Percentiles rank a stretch among this genome's conserved stretches.
Conservation (phyloP, 2,888 invertebrate species). For the Falcaria lacertinaria region DNA sequence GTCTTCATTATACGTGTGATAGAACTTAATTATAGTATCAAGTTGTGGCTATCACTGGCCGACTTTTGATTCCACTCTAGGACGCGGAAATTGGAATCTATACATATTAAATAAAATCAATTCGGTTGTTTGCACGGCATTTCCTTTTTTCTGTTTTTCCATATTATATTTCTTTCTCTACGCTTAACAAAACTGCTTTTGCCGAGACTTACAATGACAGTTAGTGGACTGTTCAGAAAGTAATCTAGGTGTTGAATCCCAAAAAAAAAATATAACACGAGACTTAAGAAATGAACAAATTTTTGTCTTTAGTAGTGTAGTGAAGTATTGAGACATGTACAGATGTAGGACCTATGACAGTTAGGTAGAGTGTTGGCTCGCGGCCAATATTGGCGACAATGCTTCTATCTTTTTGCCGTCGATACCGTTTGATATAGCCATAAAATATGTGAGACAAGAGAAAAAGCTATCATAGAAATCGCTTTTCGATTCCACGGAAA, state of each 20-base stretch:
- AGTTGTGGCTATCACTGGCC: constrained; percentile 16
- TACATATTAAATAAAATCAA: constrained; percentile 2
- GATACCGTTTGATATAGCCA: constrained; percentile 42
- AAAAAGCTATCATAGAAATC: constrained; percentile 17
- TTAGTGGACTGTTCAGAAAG: no score
- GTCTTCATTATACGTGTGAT: background rate
- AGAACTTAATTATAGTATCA: constrained; percentile 16
- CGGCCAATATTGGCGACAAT: constrained; percentile 51
- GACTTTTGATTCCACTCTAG: constrained; percentile 14
- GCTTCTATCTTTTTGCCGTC: constrained; percentile 44
- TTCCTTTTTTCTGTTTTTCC: no score
- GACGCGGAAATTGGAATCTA: constrained; percentile 12
- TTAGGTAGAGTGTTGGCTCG: constrained; percentile 39
- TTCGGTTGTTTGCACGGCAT: no score
- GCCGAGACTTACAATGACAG: no score
- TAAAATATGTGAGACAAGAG: constrained; percentile 24
- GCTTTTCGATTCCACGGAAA: constrained; percentile 10
- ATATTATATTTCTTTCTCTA: no score
- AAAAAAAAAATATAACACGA: no score
- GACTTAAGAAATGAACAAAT: no score
- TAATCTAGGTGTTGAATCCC: no score
- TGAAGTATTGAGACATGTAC: no score
- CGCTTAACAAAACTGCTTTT: no score
- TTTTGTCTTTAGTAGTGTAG: no score
- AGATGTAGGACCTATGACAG: constrained; percentile 18